Percentiles rank a stretch among this genome's conserved stretches.
Evolutionary conservation across 2,797 vertebrate genomes (phyloP).

Genomic region (Sebastiscus albofasciatus): DNA sequence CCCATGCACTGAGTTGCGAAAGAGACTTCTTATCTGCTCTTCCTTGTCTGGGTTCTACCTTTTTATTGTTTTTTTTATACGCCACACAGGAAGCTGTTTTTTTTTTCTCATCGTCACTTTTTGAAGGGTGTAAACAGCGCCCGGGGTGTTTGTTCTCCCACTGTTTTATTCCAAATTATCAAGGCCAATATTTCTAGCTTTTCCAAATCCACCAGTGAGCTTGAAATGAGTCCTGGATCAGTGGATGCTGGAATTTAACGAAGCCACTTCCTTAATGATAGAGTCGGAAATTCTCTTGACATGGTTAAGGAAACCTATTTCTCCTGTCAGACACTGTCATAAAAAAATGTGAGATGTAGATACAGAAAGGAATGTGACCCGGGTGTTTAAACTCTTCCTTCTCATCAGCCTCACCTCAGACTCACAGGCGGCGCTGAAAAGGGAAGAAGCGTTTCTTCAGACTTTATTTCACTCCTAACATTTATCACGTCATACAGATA

Average conservation of each 20-base stretch:
- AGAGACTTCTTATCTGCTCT: background rate
- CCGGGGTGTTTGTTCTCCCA: too few species aligned
- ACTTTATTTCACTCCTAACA: background rate
- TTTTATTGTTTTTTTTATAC: background rate
- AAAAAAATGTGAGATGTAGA: conserved; percentile 44
- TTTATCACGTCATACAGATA: background rate
- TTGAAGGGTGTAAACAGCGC: background rate
- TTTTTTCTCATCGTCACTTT: background rate
- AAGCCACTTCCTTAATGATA: background rate
- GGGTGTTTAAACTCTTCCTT: conserved; percentile 37
- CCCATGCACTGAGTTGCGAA: background rate
- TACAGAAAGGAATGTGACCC: conserved; percentile 52
- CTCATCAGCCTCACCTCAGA: conserved; percentile 30
- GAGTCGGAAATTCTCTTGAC: conserved; percentile 4
- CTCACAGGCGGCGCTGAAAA: background rate
- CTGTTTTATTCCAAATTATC: background rate
- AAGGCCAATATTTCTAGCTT: background rate
- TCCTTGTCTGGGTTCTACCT: conserved; percentile 1
- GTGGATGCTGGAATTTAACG: background rate
- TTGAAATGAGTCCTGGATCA: conserved; percentile 11
- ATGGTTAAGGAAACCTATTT: conserved; percentile 31
- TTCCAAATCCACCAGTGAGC: conserved; percentile 7
- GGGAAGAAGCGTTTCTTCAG: background rate
- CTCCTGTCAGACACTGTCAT: conserved; percentile 20
- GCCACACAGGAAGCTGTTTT: background rate